Base-by-base conservation (phyloP, 1,140 invertebrate genomes). In the Drosophila sproati region DNA sequence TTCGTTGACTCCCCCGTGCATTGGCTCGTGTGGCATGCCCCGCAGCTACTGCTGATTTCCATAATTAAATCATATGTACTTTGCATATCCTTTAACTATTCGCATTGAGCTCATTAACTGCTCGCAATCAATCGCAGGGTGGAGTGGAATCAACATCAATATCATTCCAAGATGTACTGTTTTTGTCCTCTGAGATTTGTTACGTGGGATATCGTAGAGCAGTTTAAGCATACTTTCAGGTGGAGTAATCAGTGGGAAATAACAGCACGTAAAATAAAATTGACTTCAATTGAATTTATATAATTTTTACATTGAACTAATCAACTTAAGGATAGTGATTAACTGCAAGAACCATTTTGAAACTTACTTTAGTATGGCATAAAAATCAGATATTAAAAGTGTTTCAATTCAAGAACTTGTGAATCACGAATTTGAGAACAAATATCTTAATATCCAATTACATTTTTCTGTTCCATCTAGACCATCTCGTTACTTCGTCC, bases 51-150 rank as follows among this genome's bases (percentile, higher is more conserved):
- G 73, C 52, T 73, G 73, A 67, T 64, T 66, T 69, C 55, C 80
- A 71, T 88, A 88, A 88, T 88, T 88, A 88, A 88, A 88, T 88
- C 83, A 89, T 89, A 88, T 88, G 54, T 76, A 76, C 29, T 88
- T 89, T 88, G 85, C 83, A 89, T 88, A 89, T 85, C 31, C 67
- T 45, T 43, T 78, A 87, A 80, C 74, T 66, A 77, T 71, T 76
- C 67, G 72, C 85, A 77, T 80, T 89, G 66, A 71, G 73, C 83
- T 86, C 82, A 86, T 86, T 88, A 86, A 70, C 52, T 59, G 64
- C 66, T 80, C 61, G 83, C 73, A 82, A 86, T 86, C 82, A 85
- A 69, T 80, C 69, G 70, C 75, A 73, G 62, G 56, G 57, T 73
- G 66, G 48, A 66, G 48, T 45, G 72, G 47, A 77, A 72, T 71